These are phyloP conservation scores for Pandemis cinnamomeana DNA, from an alignment of 2,888 invertebrate genomes.

Conservation along the genomic window DNA sequence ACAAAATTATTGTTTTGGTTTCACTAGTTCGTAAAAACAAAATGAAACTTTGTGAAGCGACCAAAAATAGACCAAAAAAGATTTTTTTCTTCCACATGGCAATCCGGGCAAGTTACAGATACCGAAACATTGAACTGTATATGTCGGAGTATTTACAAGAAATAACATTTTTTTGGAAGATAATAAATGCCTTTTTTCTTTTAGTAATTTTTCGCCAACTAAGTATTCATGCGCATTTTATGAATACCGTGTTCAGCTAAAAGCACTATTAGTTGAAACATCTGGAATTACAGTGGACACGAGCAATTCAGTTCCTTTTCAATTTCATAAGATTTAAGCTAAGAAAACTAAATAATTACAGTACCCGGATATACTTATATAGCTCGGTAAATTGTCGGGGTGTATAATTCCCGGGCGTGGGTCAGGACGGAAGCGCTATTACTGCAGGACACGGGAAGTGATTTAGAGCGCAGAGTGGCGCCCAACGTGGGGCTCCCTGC, in stretches of 20 bases:
- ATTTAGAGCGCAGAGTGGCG: slow-evolving; percentile 57
- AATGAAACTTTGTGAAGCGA: background rate
- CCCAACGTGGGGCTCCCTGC: slow-evolving; percentile 46
- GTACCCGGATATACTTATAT: background rate
- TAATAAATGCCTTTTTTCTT: too few species aligned
- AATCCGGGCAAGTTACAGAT: too few species aligned
- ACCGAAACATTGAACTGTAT: too few species aligned
- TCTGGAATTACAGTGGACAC: background rate
- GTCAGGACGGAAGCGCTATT: slow-evolving; percentile 58
- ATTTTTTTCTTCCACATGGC: too few species aligned
- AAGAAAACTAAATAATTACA: slow-evolving; percentile 27
- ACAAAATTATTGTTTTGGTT: background rate
- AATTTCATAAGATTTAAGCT: slow-evolving; percentile 13
- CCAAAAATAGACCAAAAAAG: background rate
- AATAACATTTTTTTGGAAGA: too few species aligned
- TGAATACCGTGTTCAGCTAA: too few species aligned
- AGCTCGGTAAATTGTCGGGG: slow-evolving; percentile 55
- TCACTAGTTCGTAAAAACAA: background rate
- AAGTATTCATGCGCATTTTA: too few species aligned
- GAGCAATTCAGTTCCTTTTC: background rate
- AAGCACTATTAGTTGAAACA: too few species aligned
- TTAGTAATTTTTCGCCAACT: too few species aligned
- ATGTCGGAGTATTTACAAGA: too few species aligned
- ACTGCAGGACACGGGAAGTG: slow-evolving; percentile 62
- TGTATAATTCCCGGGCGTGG: slow-evolving; percentile 52